Conservation (phyloP, 2,113 vertebrate species). For the Irena cyanogastra region DNA sequence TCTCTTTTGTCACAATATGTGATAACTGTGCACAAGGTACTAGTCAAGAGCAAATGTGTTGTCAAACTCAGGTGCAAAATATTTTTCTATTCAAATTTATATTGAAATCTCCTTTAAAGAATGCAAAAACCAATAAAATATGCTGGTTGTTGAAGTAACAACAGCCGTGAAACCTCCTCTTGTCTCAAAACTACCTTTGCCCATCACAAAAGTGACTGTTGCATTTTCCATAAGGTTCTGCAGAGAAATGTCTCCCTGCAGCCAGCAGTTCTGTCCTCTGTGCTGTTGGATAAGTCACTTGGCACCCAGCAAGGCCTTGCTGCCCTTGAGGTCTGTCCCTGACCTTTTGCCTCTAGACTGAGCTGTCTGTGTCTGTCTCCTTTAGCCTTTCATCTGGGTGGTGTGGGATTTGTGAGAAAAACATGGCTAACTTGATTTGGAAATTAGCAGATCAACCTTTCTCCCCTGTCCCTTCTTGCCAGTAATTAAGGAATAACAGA, state of each 20-base stretch:
- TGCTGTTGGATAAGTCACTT: not conserved
- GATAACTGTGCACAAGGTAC: not conserved
- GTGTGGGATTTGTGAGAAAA: not conserved
- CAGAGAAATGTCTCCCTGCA: not conserved
- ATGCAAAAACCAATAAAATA: not conserved
- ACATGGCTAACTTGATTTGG: not conserved
- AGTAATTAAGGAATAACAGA: not conserved
- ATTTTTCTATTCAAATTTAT: not conserved
- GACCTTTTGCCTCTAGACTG: not conserved
- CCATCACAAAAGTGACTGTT: not conserved
- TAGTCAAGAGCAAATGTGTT: not conserved
- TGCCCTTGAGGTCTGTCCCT: not conserved
- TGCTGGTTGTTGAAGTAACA: not conserved
- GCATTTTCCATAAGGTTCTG: not conserved
- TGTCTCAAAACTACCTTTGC: not conserved
- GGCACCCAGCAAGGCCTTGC: not conserved
- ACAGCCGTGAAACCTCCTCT: not conserved
- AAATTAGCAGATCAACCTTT: not conserved
- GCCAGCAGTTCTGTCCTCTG: not conserved
- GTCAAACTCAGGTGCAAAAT: not conserved
- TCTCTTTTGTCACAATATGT: not conserved
- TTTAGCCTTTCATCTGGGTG: not conserved
- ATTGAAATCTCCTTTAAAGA: not conserved
- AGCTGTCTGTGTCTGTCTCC: not conserved
- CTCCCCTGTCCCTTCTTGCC: not conserved